Evolutionary conservation across 2,113 vertebrate species (phyloP).

Genomic region (Turnix velox): DNA sequence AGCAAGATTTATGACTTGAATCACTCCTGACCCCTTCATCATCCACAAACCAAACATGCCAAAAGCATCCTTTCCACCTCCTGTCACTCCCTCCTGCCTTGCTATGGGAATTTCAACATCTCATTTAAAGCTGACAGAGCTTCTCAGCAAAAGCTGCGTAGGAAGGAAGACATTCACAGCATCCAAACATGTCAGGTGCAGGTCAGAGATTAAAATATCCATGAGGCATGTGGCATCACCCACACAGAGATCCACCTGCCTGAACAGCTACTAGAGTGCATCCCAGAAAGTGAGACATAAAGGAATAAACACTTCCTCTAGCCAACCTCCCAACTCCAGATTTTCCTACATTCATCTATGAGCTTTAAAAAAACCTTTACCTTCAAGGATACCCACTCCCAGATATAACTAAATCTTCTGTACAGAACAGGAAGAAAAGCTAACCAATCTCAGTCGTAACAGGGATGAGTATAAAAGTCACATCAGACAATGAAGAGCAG

Average conservation of each 20-base stretch:
- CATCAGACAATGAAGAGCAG: neutral
- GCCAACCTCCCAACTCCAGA: neutral
- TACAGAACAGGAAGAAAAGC: neutral
- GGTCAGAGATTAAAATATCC: constrained; percentile 37
- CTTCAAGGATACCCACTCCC: neutral
- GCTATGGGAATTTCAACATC: neutral
- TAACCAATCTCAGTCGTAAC: neutral
- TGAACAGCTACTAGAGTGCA: neutral
- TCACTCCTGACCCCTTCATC: neutral
- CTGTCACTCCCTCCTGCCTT: neutral
- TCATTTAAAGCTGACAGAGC: neutral
- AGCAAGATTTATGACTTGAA: neutral
- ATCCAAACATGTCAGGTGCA: neutral
- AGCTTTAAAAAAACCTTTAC: neutral
- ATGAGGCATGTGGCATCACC: neutral
- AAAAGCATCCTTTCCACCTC: neutral
- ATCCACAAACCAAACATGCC: neutral
- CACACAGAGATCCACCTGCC: neutral
- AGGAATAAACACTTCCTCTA: neutral
- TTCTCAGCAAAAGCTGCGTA: neutral
- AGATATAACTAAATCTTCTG: neutral
- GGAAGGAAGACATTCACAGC: neutral
- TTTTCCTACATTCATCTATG: neutral
- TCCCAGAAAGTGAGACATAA: neutral
- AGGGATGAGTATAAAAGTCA: neutral